Percentiles rank a stretch among this genome's conserved stretches.
Conservation (phyloP, 2,797 vertebrate species). For the Balearica regulorum region DNA sequence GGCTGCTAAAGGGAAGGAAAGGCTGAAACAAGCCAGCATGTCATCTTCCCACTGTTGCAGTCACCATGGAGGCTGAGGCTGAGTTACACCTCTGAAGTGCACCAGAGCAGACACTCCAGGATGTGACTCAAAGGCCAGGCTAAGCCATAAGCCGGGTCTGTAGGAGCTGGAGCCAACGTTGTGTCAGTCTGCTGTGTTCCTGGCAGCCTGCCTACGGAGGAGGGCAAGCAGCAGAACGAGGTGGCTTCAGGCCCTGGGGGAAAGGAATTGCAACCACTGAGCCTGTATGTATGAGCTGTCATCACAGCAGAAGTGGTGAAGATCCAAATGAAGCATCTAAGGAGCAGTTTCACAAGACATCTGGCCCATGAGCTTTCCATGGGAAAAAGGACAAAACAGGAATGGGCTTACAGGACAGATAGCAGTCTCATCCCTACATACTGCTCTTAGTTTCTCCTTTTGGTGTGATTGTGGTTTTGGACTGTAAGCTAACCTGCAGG, state of each 20-base stretch:
- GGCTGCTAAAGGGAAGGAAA: not conserved
- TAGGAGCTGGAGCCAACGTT: not conserved
- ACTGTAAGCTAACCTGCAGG: not conserved
- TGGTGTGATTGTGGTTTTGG: not conserved
- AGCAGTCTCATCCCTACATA: not conserved
- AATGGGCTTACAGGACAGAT: not conserved
- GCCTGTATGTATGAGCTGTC: not conserved
- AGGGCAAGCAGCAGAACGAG: not conserved
- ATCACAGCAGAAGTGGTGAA: not conserved
- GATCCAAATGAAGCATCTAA: not conserved
- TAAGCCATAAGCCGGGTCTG: not conserved
- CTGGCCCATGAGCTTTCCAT: not conserved
- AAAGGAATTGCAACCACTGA: not conserved
- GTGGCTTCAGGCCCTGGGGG: not conserved
- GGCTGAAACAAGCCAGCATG: not conserved
- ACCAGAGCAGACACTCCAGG: not conserved
- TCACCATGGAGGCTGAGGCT: not conserved
- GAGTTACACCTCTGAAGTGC: not conserved
- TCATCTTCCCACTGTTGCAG: not conserved
- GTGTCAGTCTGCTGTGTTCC: not conserved
- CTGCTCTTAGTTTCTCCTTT: not conserved
- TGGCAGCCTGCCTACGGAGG: not conserved
- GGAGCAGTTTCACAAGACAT: not conserved
- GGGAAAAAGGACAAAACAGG: not conserved
- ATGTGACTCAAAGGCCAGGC: not conserved